Percentiles rank a stretch among this genome's conserved stretches.
Evolutionary conservation across 2,113 vertebrate genomes (phyloP).

Genomic region (Castor canadensis): DNA sequence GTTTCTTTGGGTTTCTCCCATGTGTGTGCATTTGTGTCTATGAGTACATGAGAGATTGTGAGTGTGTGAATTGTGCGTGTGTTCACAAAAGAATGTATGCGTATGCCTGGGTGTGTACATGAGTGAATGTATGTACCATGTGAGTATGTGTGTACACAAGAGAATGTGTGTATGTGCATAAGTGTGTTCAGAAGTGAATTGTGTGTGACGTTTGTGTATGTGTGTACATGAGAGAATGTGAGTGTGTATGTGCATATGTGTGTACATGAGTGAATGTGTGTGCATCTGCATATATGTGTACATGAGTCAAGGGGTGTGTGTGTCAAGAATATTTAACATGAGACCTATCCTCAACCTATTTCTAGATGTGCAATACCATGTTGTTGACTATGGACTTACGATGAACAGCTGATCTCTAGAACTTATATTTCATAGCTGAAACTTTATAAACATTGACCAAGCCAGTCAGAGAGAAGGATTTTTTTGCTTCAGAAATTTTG

Average conservation of each 20-base stretch:
- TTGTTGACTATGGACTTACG: neutral
- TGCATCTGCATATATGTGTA: neutral
- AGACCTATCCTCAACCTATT: neutral
- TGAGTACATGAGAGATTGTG: no score
- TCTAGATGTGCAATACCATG: neutral
- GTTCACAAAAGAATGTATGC: no score
- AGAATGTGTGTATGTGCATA: no score
- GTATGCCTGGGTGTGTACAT: no score
- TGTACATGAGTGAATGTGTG: neutral
- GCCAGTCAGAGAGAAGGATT: neutral
- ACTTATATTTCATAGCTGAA: neutral
- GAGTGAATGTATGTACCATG: no score
- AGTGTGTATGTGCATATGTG: neutral
- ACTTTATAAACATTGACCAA: neutral
- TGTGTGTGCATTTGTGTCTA: no score
- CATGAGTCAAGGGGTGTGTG: neutral
- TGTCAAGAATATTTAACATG: neutral
- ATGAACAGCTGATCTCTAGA: neutral
- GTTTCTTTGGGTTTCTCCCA: neutral
- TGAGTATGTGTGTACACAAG: no score
- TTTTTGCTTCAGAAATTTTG: neutral
- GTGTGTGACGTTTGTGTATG: no score
- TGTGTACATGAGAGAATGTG: no score
- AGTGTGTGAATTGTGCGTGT: no score
- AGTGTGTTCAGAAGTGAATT: no score